phyloP scores from a whole-genome alignment of 2,888 invertebrate species.

The Chelonus formosanus region DNA sequence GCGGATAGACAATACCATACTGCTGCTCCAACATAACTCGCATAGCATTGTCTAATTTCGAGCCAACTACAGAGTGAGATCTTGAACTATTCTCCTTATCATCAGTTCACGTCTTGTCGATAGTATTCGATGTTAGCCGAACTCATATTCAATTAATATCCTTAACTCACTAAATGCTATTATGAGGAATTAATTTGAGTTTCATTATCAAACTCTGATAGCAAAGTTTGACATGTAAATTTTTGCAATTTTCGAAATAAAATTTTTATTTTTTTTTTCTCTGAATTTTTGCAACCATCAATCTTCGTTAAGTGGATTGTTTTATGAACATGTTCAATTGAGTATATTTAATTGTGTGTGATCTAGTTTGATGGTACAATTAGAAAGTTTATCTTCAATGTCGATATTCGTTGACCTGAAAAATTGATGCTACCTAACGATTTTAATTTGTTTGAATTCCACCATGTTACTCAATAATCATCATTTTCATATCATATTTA shows the following conservation, averaged over 20 bases:
- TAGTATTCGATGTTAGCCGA: conserved; percentile 11
- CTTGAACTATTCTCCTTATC: conserved; percentile 9
- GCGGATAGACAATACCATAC: conserved; percentile 43
- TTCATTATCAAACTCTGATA: no score
- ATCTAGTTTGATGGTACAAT: conserved; percentile 13
- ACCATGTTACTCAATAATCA: no score
- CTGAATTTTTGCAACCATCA: no score
- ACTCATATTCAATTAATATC: conserved; percentile 10
- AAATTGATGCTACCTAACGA: neutral
- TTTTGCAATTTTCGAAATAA: neutral
- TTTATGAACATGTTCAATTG: neutral
- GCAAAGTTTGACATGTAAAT: no score
- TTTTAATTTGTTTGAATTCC: neutral
- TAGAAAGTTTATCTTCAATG: conserved; percentile 7
- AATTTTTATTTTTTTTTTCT: neutral
- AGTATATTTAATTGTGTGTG: conserved; percentile 4
- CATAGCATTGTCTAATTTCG: conserved; percentile 50
- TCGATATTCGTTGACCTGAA: neutral
- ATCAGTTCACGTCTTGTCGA: neutral
- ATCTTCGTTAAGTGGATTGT: neutral
- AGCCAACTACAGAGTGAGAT: conserved; percentile 19
- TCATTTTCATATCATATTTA: no score
- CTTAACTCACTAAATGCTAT: no score
- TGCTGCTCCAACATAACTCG: conserved; percentile 47
- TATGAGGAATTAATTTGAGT: no score